phyloP scores from a whole-genome alignment of 2,113 vertebrate species.

The Muntiacus reevesi region DNA sequence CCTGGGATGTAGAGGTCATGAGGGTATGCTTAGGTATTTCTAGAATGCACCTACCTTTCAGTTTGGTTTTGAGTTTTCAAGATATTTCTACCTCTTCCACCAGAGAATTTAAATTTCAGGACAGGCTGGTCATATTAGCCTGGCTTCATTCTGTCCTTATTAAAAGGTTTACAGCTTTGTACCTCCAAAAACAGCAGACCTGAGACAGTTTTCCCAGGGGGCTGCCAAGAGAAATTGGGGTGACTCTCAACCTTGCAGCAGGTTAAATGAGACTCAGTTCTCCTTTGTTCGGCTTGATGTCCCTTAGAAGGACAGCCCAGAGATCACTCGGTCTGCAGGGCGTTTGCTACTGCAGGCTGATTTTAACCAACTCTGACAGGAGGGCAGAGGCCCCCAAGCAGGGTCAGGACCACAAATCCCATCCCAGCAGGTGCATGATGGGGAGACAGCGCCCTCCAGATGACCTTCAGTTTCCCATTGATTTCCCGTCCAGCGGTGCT shows the following conservation, averaged over 20 bases:
- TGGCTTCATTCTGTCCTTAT: background rate
- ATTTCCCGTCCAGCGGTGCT: constrained; percentile 52
- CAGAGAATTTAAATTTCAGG: background rate
- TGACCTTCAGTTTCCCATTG: constrained; percentile 68
- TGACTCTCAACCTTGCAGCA: background rate
- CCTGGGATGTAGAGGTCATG: background rate
- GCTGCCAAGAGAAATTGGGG: constrained; percentile 7
- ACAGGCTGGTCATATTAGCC: background rate
- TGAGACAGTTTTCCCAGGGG: background rate
- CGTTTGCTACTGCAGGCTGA: constrained; percentile 54
- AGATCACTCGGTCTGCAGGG: constrained; percentile 20
- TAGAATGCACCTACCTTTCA: background rate
- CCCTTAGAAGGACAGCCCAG: constrained; percentile 3
- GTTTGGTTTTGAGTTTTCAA: background rate
- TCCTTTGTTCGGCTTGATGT: constrained; percentile 26
- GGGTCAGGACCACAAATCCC: constrained; percentile 69
- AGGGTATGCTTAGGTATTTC: background rate
- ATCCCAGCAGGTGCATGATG: constrained; percentile 63
- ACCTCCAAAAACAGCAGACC: background rate
- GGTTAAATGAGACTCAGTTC: background rate
- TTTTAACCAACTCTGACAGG: constrained; percentile 69
- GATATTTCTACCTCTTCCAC: background rate
- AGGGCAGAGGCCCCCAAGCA: constrained; percentile 66
- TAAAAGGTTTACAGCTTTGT: background rate
- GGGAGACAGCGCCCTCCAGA: constrained; percentile 54